Conservation (phyloP, 2,888 invertebrate genomes). For the Archaeoteleia sp. region DNA sequence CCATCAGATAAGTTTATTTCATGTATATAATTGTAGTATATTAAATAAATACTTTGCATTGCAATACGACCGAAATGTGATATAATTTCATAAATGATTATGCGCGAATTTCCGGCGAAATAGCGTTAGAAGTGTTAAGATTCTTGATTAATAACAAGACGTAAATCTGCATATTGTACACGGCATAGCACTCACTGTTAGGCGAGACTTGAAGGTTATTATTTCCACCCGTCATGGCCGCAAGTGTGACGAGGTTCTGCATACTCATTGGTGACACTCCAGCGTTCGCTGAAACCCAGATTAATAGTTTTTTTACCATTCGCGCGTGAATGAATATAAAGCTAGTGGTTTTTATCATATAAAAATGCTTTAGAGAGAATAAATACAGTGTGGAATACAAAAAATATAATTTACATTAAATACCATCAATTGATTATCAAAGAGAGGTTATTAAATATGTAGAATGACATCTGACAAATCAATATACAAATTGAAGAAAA, state of each 20-base stretch:
- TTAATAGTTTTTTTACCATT: constrained; percentile 46
- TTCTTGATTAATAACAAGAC: constrained; percentile 34
- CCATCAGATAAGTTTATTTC: too few relatives aligned
- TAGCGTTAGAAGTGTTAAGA: constrained; percentile 24
- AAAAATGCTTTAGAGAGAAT: constrained; percentile 33
- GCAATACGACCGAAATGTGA: too few relatives aligned
- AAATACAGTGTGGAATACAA: constrained; percentile 41
- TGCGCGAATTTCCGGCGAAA: not conserved
- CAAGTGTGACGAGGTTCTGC: constrained; percentile 93
- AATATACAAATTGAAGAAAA: too few relatives aligned
- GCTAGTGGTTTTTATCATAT: constrained; percentile 18
- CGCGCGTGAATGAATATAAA: constrained; percentile 32
- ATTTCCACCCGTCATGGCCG: constrained; percentile 82
- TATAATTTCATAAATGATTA: too few relatives aligned
- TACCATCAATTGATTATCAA: too few relatives aligned
- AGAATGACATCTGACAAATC: too few relatives aligned
- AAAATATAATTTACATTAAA: too few relatives aligned
- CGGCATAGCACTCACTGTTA: constrained; percentile 73
- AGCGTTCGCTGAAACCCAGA: constrained; percentile 67
- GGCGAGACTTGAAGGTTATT: constrained; percentile 77
- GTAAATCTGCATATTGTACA: constrained; percentile 39
- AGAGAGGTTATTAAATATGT: too few relatives aligned
- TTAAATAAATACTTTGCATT: too few relatives aligned
- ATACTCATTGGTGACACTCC: constrained; percentile 85
- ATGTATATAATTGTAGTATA: too few relatives aligned